Conservation (phyloP, 2,888 invertebrate genomes). For the Dexiosoma caninum region DNA sequence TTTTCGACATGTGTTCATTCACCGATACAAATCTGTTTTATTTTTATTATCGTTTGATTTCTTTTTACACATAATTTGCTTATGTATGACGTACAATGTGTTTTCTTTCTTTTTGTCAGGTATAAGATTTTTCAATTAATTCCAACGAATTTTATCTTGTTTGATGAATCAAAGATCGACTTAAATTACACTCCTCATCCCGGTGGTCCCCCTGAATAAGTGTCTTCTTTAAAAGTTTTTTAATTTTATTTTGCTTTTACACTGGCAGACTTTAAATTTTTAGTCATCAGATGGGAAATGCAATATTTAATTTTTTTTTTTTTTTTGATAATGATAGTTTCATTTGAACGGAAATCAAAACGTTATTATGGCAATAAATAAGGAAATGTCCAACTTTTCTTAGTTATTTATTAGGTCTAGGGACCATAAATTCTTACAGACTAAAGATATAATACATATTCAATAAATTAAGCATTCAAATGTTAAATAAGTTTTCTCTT, state of each 20-base stretch:
- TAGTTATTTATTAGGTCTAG: too few species aligned
- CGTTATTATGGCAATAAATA: too few species aligned
- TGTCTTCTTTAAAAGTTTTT: background rate
- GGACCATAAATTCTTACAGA: too few species aligned
- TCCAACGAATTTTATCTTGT: constrained; percentile 26
- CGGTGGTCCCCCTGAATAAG: constrained; percentile 27
- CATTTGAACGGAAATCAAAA: too few species aligned
- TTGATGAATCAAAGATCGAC: constrained; percentile 27
- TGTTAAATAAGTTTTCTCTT: too few species aligned
- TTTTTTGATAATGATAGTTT: too few species aligned
- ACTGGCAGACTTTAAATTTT: constrained; percentile 10
- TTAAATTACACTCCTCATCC: constrained; percentile 24
- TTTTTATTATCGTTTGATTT: background rate
- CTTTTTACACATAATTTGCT: constrained; percentile 35
- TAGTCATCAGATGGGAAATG: background rate
- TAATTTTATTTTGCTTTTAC: background rate
- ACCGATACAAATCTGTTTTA: constrained; percentile 2
- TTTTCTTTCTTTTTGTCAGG: background rate
- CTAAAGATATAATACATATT: too few species aligned
- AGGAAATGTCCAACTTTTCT: too few species aligned
- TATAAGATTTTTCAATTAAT: constrained; percentile 12
- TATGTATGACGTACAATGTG: constrained; percentile 5
- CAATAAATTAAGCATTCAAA: too few species aligned
- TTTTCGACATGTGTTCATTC: constrained; percentile 46
- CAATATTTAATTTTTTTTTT: background rate